A percentile compares a stretch with the other conserved stretches of the same genome.
Conservation (phyloP, 2,888 invertebrate genomes). For the Xanthorhoe spadicearia region DNA sequence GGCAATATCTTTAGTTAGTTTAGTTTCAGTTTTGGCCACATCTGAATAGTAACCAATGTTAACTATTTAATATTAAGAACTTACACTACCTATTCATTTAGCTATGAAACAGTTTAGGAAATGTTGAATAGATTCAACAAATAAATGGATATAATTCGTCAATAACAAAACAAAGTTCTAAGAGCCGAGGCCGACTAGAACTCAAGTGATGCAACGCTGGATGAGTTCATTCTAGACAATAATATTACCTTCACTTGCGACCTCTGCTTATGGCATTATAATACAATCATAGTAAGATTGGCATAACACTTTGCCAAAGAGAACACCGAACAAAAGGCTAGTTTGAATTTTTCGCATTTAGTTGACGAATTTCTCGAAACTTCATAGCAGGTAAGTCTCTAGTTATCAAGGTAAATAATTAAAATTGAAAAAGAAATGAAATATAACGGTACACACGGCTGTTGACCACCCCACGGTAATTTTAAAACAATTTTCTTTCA, state of each 20-base stretch:
- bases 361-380: no score
- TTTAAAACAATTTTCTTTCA: conserved; percentile 50
- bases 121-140: no score
- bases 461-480: conserved; percentile 57
- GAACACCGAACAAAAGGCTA: no score
- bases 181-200: conserved; percentile 61
- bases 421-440: conserved; percentile 17
- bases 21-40: no score
- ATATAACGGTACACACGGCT: conserved; percentile 46
- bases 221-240: conserved; percentile 69
- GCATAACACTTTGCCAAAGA: conserved; percentile 2
- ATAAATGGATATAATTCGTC: not conserved
- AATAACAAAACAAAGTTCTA: conserved; percentile 34
- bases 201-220: conserved; percentile 63
- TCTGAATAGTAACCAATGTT: no score
- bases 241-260: conserved; percentile 47
- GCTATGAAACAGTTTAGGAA: no score
- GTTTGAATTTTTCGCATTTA: no score
- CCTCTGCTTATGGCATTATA: conserved; percentile 25
- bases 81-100: no score
- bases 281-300: conserved; percentile 8
- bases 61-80: no score
- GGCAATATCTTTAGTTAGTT: no score
- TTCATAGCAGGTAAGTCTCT: no score
- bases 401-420: not conserved